Evolutionary conservation across 2,797 vertebrate species (phyloP).

Genomic region (Macroramphosus scolopax): DNA sequence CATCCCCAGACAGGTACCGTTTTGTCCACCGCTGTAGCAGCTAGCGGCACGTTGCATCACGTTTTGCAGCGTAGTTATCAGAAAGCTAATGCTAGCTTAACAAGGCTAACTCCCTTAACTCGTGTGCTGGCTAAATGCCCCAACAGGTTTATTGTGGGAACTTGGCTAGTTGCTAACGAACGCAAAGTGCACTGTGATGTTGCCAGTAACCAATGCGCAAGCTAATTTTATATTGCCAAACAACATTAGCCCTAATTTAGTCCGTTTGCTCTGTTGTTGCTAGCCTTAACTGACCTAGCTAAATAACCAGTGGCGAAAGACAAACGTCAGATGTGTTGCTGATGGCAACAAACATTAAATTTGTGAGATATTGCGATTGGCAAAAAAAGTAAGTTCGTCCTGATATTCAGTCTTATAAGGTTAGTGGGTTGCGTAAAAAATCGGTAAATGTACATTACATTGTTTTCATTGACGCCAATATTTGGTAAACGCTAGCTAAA

Average conservation of each 20-base stretch:
- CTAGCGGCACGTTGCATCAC: constrained; percentile 62
- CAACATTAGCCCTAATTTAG: not conserved
- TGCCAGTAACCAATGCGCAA: not conserved
- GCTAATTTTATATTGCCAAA: not conserved
- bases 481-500: constrained; percentile 18
- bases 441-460: not conserved
- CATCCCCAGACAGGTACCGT: constrained; percentile 56
- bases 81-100: constrained; percentile 15
- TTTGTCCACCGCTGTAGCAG: constrained; percentile 29
- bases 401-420: no score
- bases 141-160: not conserved
- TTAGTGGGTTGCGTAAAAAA: not conserved
- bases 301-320: no score
- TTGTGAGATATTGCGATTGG: no score
- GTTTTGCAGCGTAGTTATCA: constrained; percentile 41
- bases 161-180: not conserved
- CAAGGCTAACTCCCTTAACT: not conserved
- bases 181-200: not conserved
- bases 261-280: no score
- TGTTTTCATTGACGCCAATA: not conserved
- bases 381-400: no score
- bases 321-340: no score
- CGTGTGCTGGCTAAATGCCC: not conserved
- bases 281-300: no score
- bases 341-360: no score